Base-by-base conservation (phyloP, 2,113 vertebrate species). In the Glareola pratincola region DNA sequence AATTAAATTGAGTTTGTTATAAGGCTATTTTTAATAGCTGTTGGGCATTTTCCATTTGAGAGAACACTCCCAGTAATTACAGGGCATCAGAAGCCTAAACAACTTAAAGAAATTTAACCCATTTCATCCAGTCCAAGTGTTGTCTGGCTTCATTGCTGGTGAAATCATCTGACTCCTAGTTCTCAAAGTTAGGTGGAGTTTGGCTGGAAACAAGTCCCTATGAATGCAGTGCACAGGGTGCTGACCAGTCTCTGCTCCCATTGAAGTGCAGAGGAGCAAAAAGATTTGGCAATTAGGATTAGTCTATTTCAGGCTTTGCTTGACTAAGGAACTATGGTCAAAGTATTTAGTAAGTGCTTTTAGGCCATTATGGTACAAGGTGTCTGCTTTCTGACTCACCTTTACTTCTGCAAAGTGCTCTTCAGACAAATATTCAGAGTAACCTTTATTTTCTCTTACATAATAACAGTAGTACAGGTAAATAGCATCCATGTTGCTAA, bases 1-100 rank as follows among this genome's bases (percentile, higher is more conserved):
- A 91, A 94, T 95, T 81, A 82, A 60, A 83, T 22, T 85, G 56
- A 69, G 22, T 85, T 94, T 92, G 14, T 85, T 76, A 69, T 76
- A 83, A 80, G 54, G 45, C 67, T 93, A 36, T 56, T 90, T 94
- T 94, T 79, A 88, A 64, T 73, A 79, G 54, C 62, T 77, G 57
- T 57, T 94, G 85, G 81, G 76, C 20, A 29, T 79, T 88, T 85
- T 88, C 50, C 62, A 66, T 83, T 73, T 75, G 86, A 82, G 45
- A 87, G 53, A 95, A 8, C 39, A 30, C 50, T 83, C 71, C 36
- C 30, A 66, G 24, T 76, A 60, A 60, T 88, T 79, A 60, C 13
- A 78, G 12, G 48, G 12, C 43, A 82, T 73, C 62, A 83, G 47
- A 86, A 92, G 29, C 24, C 24, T 54, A 43, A 92, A 37, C 17